These are phyloP conservation scores for Cephus rjabovi DNA, from an alignment of 2,888 invertebrate genomes.

Conservation along the genomic window DNA sequence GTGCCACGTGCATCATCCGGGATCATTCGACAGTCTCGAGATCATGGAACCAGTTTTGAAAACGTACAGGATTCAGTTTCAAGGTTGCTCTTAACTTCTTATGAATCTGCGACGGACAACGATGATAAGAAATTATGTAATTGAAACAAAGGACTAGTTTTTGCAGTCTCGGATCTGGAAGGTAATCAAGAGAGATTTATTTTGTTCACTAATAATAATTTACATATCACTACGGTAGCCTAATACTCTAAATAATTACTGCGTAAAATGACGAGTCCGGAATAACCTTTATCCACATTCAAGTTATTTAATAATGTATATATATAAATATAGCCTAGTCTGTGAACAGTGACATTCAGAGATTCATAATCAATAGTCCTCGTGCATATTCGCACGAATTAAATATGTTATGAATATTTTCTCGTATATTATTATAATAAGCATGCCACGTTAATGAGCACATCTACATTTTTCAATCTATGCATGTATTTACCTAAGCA, in stretches of 20 bases:
- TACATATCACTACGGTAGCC: background rate
- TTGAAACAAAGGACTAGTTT: background rate
- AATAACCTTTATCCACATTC: background rate
- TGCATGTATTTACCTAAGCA: background rate
- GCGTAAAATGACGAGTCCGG: background rate
- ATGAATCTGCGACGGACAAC: too few species aligned
- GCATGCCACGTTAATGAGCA: background rate
- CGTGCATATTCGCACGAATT: background rate
- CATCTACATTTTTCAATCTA: background rate
- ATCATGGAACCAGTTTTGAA: background rate
- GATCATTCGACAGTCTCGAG: background rate
- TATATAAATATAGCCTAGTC: background rate
- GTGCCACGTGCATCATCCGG: background rate
- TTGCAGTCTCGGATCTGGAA: background rate
- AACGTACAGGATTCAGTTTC: background rate
- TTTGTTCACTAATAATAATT: background rate
- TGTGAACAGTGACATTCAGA: background rate
- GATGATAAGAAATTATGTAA: background rate
- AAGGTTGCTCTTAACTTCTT: background rate
- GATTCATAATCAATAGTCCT: background rate
- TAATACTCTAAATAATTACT: background rate
- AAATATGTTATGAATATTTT: background rate
- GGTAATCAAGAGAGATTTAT: background rate
- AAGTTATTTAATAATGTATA: background rate
- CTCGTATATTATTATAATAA: background rate